These are phyloP conservation scores for Pangasius krempfi DNA, from an alignment of 2,797 vertebrate species.

Conservation along the genomic window DNA sequence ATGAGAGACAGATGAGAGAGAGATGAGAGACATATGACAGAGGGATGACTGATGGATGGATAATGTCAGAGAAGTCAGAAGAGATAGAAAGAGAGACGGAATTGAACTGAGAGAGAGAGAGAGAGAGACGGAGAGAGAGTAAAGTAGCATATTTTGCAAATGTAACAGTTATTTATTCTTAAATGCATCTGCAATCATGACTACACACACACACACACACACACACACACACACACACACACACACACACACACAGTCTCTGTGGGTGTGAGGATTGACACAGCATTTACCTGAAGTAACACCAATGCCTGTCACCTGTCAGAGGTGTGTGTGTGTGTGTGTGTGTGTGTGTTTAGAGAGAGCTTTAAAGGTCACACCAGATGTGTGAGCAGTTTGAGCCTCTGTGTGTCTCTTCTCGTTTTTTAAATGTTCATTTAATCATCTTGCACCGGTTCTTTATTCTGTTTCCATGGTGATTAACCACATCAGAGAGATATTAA, in stretches of 20 bases:
- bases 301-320: neutral
- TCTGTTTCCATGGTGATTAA: neutral
- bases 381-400: neutral
- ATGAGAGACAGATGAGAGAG: neutral
- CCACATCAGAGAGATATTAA: neutral
- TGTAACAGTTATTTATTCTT: neutral
- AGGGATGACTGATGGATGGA: neutral
- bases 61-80: too few relatives aligned
- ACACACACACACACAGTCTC: neutral
- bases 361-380: neutral
- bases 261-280: neutral
- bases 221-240: slow-evolving; percentile 7
- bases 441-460: slow-evolving; percentile 3
- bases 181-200: neutral
- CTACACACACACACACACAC: neutral
- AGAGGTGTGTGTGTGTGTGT: neutral
- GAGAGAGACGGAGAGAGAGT: slow-evolving; percentile 13
- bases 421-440: neutral
- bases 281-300: neutral
- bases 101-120: neutral
- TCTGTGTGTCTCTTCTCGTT: neutral
- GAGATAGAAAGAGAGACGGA: neutral
- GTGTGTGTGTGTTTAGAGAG: neutral
- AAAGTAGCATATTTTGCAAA: neutral
- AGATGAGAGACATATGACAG: neutral